A percentile compares a stretch with the other conserved stretches of the same genome.
These are phyloP conservation scores for Hetaerina americana DNA, from an alignment of 1,140 invertebrate species.

Conservation along the genomic window DNA sequence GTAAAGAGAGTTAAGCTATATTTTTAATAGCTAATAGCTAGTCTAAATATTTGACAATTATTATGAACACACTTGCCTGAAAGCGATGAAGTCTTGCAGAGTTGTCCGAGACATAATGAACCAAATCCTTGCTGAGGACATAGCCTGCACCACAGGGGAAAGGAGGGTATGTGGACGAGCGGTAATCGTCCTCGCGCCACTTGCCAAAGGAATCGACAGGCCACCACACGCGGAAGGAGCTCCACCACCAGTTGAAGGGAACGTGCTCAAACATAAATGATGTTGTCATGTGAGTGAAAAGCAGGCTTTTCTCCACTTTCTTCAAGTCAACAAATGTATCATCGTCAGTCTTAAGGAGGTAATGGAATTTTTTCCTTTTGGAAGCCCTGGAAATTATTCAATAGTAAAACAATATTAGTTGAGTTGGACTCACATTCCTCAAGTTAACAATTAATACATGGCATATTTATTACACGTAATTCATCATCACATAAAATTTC, in stretches of 20 bases:
- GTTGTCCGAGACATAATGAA: background rate
- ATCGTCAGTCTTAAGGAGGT: conserved; percentile 17
- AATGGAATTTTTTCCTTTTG: conserved; percentile 4
- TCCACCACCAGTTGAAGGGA: conserved; percentile 11
- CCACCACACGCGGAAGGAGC: conserved; percentile 14
- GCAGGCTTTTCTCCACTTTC: conserved; percentile 5
- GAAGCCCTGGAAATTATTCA: conserved; percentile 8
- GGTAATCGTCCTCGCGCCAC: conserved; percentile 13
- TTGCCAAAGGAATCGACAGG: conserved; percentile 14
- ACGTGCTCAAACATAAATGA: background rate
- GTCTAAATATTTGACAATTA: too few species aligned
- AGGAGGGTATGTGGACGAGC: conserved; percentile 13
- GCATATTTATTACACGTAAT: too few species aligned
- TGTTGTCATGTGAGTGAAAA: conserved; percentile 1
- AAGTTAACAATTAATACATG: too few species aligned
- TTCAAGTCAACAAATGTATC: conserved; percentile 14
- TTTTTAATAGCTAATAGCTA: too few species aligned
- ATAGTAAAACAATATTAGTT: too few species aligned
- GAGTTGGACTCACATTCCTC: too few species aligned
- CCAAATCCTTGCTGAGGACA: conserved; percentile 10
- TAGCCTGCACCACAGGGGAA: conserved; percentile 18
- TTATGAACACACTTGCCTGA: background rate
- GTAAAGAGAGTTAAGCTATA: too few species aligned
- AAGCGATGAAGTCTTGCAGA: background rate
- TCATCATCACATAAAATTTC: too few species aligned